phyloP scores from a whole-genome alignment of 2,797 vertebrate genomes.

The Falco cherrug region DNA sequence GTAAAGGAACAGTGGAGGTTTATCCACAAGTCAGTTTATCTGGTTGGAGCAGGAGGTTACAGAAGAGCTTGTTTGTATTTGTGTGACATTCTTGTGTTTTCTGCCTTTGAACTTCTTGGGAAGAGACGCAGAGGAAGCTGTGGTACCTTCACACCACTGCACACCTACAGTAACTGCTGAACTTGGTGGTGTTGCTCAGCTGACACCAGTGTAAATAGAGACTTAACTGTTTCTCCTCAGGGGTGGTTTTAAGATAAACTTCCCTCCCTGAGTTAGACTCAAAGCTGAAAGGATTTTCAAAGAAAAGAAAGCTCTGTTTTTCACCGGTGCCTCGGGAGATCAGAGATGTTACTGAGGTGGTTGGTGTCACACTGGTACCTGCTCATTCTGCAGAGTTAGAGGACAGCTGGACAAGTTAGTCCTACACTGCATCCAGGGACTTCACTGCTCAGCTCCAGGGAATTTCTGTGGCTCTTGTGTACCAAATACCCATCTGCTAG shows the following conservation, averaged over 20 bases:
- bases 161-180: neutral
- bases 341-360: neutral
- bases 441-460: neutral
- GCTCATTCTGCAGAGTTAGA: neutral
- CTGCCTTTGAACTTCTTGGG: slow-evolving; percentile 27
- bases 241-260: neutral
- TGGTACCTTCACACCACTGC: neutral
- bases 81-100: neutral
- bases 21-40: neutral
- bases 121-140: slow-evolving; percentile 11
- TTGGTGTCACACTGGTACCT: neutral
- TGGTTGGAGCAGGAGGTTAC: neutral
- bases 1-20: neutral
- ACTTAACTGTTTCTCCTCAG: neutral
- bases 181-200: neutral
- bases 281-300: neutral
- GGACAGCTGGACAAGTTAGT: rapidly evolving
- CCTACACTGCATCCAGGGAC: neutral
- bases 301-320: neutral
- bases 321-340: neutral
- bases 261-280: neutral
- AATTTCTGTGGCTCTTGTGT: neutral
- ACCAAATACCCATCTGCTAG: neutral
- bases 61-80: neutral
- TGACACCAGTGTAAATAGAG: rapidly evolving